Evolutionary conservation across 2,113 vertebrate species (phyloP), one percentile per base, ranked within the genome.

Genomic region (Notothenia coriiceps): DNA sequence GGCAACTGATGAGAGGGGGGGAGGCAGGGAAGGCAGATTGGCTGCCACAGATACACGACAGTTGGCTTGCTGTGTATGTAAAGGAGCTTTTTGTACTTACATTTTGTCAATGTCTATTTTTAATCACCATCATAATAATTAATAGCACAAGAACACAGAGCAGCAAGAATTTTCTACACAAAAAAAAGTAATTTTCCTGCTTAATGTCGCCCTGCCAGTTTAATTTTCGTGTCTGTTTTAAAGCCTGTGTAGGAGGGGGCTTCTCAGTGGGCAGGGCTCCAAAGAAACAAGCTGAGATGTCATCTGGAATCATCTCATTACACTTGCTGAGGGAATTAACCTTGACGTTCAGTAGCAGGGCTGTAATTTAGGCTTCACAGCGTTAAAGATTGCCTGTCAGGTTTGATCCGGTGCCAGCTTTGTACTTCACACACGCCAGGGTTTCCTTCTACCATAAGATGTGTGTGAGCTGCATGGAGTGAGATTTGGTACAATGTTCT

Each of bases 281-380:
- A 96, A 96, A 92, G 93, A 93, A 91, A 95, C 96, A 95, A 97
- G 97, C 96, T 96, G 95, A 96, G 94, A 93, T 97, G 97, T 97
- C 96, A 95, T 95, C 94, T 96, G 95, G 96, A 97, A 98, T 96
- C 96, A 96, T 96, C 96, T 96, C 96, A 96, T 98, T 97, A 96
- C 90, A 79, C 88, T 85, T 67, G 49, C 73, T 92, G 93, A 94
- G 93, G 89, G 96, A 97, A 98, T 98, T 95, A 96, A 96, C 96
- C 95, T 94, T 96, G 97, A 97, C 96, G 95, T 92, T 96, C 94
- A 90, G 96, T 95, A 93, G 91, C 93, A 93, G 93, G 94, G 95
- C 95, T 96, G 95, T 97, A 97, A 97, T 97, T 96, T 96, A 94
- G 96, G 96, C 96, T 96, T 96, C 96, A 95, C 94, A 57, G 82